Base-by-base conservation (phyloP, 1,140 invertebrate species). In the Drosophila navojoa region DNA sequence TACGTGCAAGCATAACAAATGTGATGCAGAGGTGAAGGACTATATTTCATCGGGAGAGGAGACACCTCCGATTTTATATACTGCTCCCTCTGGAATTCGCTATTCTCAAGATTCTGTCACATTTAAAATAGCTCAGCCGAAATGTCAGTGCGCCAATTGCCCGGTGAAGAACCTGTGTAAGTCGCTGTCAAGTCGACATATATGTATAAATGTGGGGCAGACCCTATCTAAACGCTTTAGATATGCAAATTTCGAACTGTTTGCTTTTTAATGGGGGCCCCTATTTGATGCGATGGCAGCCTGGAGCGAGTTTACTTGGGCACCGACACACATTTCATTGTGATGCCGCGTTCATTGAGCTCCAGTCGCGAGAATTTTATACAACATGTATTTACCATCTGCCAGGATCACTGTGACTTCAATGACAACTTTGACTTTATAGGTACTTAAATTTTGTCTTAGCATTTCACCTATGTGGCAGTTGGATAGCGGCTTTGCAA, bases 161-260 rank as follows among this genome's bases (percentile, higher is more conserved):
- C 90, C 90, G 7, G 49, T 91, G 35, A 90, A 71, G 45, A 87
- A 91, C 70, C 11, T 84, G 58, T 91, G 90, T 91, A 79, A 91
- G 90, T 91, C 15, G 13, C 6, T 53, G 25, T n/a, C 7, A 10
- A 38, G 4, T 22, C 25, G 4, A 6, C 5, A 35, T 38, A 38
- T 13, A 11, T n/a, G n/a, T n/a, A 32, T 32, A 32, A 38, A 49
- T 32, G 42, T 27, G 58, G 22, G 45, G 27, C 52, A 38, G 25
- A 49, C 76, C 82, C 76, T 86, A 87, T 86, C 82, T 50, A 81
- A 86, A 87, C 45, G 69, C 66, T 69, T 86, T 82, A 60, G 70
- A 71, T 73, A 84, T 89, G 84, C 79, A 79, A 89, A 87, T 82
- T 79, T 59, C n/a, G 38, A 75, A 73, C 58, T 61, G 60, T 44